Conservation (phyloP, 2,797 vertebrate species). For the Botia kubotai region DNA sequence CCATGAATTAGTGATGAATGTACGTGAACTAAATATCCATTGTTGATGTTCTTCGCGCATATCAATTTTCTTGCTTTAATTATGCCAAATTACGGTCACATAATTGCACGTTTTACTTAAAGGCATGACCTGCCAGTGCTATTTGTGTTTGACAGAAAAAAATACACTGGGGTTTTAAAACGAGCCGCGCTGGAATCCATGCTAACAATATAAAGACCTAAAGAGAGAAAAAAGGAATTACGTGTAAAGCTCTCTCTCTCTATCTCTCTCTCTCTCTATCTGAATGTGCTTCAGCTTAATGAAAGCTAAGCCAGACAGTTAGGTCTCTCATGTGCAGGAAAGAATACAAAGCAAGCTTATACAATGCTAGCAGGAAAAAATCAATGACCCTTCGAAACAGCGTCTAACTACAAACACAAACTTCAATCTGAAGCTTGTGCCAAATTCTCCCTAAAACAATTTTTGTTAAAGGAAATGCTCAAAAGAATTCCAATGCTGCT, state of each 20-base stretch:
- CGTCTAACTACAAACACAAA: slow-evolving; percentile 2
- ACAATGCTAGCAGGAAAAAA: background rate
- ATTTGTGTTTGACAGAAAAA: background rate
- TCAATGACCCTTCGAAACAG: slow-evolving; percentile 25
- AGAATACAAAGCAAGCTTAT: slow-evolving; percentile 36
- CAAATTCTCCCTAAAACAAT: background rate
- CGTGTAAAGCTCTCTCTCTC: slow-evolving; percentile 1
- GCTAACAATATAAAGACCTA: slow-evolving; percentile 29
- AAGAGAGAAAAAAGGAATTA: slow-evolving; percentile 29
- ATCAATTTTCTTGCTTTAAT: slow-evolving; percentile 59
- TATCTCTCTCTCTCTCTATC: slow-evolving; percentile 15
- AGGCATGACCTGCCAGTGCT: slow-evolving; percentile 21
- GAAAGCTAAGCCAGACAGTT: slow-evolving; percentile 21
- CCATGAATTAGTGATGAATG: slow-evolving; percentile 59
- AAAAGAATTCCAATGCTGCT: background rate
- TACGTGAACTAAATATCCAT: slow-evolving; percentile 52
- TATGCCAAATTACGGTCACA: slow-evolving; percentile 48
- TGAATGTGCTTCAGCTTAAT: slow-evolving; percentile 19
- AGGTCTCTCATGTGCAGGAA: slow-evolving; percentile 31
- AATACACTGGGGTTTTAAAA: slow-evolving; percentile 14
- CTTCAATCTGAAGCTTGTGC: background rate
- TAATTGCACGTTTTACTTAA: slow-evolving; percentile 44
- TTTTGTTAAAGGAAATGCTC: background rate
- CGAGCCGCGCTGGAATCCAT: slow-evolving; percentile 3
- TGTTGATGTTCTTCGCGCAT: slow-evolving; percentile 48